Evolutionary conservation across 2,888 invertebrate genomes (phyloP), one percentile per base, ranked within the genome.

Genomic region (Chelonus formosanus): DNA sequence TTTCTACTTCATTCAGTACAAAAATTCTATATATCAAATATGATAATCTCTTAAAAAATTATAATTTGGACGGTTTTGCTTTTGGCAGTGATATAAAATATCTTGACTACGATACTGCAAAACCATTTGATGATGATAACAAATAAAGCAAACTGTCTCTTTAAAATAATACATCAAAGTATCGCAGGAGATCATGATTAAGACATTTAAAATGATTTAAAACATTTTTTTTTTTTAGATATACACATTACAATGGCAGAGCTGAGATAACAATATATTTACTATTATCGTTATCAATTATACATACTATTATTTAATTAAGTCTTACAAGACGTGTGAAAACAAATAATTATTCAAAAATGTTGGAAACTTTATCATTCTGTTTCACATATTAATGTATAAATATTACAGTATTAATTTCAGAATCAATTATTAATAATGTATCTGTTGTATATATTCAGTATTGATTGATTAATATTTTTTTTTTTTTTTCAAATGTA

Each of bases 301-400:
- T 60, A 45, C 56, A 34, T 59, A 40, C 59, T 67, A 66, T 53
- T 59, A 65, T 34, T 20, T 66, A 63, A n/a, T 48, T 10, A 20
- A 20, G 20, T 20, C 20, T 20, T 20, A 20, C 20, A 20, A 20
- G 20, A 20, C 20, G 20, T 20, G 20, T 20, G 20, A 20, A 20
- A 20, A 20, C 20, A 20, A 20, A 20, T 20, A 20, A 20, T 20
- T 20, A 20, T 20, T 20, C 20, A 20, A 20, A 20, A 20, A 20
- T 20, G 20, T 20, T 20, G 20, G 20, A 20, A 20, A 20, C 20
- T 20, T 20, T 20, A 20, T 20, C 20, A 20, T 20, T 20, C 20
- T 20, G 20, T 20, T 20, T 20, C 20, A 20, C 20, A 20, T 20
- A 20, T 20, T 20, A 20, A 20, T 20, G 20, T 20, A 20, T 20